Percentiles rank a stretch among this genome's conserved stretches.
phyloP scores from a whole-genome alignment of 2,113 vertebrate genomes.

The Phalacrocorax brasilianus region DNA sequence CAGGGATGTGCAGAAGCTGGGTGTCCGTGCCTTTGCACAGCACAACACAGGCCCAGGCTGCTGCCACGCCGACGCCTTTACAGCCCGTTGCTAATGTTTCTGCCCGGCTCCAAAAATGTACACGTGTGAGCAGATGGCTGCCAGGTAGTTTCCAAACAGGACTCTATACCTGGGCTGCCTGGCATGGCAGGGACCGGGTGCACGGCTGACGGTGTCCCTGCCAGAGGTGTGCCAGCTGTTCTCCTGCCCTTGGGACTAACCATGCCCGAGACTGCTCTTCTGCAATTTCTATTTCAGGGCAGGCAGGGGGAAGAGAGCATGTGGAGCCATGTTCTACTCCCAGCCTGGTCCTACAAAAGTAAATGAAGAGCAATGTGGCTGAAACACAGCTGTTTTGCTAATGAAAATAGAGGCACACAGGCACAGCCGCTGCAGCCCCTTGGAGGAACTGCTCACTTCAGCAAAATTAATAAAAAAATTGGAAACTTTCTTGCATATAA shows the following conservation, averaged over 20 bases:
- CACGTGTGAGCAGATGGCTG: fast-evolving
- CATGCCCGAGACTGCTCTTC: neutral
- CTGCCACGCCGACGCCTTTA: neutral
- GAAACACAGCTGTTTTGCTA: neutral
- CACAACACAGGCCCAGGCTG: neutral
- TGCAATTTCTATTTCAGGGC: neutral
- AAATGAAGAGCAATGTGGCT: neutral
- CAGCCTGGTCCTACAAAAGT: neutral
- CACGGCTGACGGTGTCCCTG: neutral
- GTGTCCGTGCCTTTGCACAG: neutral
- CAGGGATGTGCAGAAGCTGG: neutral
- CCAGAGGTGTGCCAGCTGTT: fast-evolving
- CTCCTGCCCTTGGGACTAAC: fast-evolving
- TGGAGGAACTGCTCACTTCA: neutral
- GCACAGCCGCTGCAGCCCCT: neutral
- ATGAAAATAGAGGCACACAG: neutral
- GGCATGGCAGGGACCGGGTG: neutral
- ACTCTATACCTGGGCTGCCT: neutral
- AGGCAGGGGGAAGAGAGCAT: neutral
- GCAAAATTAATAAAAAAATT: neutral
- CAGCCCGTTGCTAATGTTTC: neutral
- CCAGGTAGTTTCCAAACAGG: neutral
- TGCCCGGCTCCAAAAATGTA: neutral
- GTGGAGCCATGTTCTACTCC: neutral
- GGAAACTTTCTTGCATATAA: neutral